Evolutionary conservation across 2,797 vertebrate genomes (phyloP).

Genomic region (Pantherophis vulpinus): DNA sequence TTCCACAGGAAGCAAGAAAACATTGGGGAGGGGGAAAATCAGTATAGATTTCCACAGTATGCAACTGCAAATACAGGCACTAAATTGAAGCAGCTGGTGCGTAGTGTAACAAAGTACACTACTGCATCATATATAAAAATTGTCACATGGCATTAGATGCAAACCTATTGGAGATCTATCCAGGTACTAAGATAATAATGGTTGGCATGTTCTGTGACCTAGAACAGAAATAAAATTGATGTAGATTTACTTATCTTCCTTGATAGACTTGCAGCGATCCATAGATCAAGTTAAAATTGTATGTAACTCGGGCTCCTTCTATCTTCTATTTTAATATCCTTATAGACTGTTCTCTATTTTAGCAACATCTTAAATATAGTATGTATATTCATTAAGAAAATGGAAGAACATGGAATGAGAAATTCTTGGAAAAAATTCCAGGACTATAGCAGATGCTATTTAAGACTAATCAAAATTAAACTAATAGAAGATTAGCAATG

Average conservation of each 20-base stretch:
- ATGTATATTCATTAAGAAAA: background rate
- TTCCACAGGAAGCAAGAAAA: background rate
- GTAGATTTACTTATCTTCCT: background rate
- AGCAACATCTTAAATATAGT: background rate
- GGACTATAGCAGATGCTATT: background rate
- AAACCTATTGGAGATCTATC: background rate
- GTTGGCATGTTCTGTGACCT: background rate
- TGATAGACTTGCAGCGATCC: background rate
- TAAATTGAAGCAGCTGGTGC: background rate
- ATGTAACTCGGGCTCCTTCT: background rate
- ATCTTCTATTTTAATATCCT: background rate
- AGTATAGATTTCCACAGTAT: background rate
- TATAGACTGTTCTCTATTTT: background rate
- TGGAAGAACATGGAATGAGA: background rate
- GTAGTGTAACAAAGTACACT: background rate
- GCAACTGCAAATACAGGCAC: background rate
- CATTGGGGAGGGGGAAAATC: background rate
- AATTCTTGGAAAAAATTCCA: background rate
- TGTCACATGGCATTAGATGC: background rate
- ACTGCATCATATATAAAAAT: background rate
- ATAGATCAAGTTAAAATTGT: background rate
- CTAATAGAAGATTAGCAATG: background rate
- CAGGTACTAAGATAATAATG: background rate
- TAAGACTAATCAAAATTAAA: background rate
- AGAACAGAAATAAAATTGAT: background rate